Evolutionary conservation across 2,113 vertebrate species (phyloP).

Genomic region (Chionodraco myersi): DNA sequence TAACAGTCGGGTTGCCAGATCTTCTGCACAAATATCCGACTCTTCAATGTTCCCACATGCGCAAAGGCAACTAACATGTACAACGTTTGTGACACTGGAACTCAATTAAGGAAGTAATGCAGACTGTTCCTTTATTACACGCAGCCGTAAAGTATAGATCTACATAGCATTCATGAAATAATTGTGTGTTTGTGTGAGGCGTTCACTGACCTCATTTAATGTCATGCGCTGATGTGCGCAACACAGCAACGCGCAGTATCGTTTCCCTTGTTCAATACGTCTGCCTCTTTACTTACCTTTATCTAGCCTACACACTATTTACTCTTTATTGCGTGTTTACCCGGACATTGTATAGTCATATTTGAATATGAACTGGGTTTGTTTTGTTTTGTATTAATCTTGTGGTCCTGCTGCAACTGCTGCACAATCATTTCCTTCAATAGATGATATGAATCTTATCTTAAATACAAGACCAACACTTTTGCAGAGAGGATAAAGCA

Average conservation of each 20-base stretch:
- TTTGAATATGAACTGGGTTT: too few relatives aligned
- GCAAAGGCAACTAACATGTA: neutral
- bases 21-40: constrained; percentile 23
- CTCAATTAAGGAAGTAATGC: neutral
- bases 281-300: neutral
- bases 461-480: too few relatives aligned
- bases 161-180: neutral
- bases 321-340: too few relatives aligned
- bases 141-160: neutral
- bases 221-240: neutral
- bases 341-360: too few relatives aligned
- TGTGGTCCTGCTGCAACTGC: too few relatives aligned
- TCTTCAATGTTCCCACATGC: neutral
- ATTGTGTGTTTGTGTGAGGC: neutral
- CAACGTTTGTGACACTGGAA: neutral
- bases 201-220: neutral
- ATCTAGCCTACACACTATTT: neutral
- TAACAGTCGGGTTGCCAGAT: constrained; percentile 32
- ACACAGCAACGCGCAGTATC: neutral
- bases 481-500: too few relatives aligned
- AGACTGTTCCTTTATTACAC: neutral
- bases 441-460: too few relatives aligned
- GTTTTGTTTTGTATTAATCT: too few relatives aligned
- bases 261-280: too few relatives aligned
- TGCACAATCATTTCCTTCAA: too few relatives aligned